Percentiles rank a stretch among this genome's conserved stretches.
Evolutionary conservation across 2,888 invertebrate species (phyloP).

Genomic region (Drosophila mimica): DNA sequence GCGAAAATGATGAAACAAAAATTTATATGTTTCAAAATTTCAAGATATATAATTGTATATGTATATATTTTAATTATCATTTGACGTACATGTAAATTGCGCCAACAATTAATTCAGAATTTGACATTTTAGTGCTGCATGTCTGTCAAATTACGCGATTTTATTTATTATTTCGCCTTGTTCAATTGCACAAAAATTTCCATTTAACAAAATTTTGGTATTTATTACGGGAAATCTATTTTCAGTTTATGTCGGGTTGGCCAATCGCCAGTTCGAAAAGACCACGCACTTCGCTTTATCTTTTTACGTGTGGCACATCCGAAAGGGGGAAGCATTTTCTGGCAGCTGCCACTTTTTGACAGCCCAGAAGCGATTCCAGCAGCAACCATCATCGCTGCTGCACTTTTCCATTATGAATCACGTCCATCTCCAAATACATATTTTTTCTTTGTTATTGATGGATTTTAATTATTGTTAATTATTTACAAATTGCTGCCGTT

Average conservation of each 20-base stretch:
- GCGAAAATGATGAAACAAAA: conserved; percentile 27
- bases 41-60: conserved; percentile 3
- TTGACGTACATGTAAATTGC: conserved; percentile 50
- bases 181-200: conserved; percentile 57
- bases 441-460: conserved; percentile 26
- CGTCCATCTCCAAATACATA: conserved; percentile 14
- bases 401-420: conserved; percentile 59
- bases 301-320: conserved; percentile 8
- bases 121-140: conserved; percentile 33
- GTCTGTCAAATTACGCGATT: conserved; percentile 23
- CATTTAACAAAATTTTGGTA: conserved; percentile 52
- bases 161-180: conserved; percentile 53
- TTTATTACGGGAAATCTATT: conserved; percentile 69
- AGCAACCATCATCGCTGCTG: conserved; percentile 44
- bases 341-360: conserved; percentile 58
- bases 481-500: conserved; percentile 56
- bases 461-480: conserved; percentile 58
- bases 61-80: conserved; percentile 28
- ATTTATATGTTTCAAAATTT: conserved; percentile 23
- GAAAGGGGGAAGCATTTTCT: not conserved
- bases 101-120: conserved; percentile 45
- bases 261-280: conserved; percentile 54
- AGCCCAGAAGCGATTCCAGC: conserved; percentile 33
- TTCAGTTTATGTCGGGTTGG: conserved; percentile 60
- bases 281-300: conserved; percentile 59